Evolutionary conservation across 2,113 vertebrate genomes (phyloP).

Genomic region (Poecile atricapillus): DNA sequence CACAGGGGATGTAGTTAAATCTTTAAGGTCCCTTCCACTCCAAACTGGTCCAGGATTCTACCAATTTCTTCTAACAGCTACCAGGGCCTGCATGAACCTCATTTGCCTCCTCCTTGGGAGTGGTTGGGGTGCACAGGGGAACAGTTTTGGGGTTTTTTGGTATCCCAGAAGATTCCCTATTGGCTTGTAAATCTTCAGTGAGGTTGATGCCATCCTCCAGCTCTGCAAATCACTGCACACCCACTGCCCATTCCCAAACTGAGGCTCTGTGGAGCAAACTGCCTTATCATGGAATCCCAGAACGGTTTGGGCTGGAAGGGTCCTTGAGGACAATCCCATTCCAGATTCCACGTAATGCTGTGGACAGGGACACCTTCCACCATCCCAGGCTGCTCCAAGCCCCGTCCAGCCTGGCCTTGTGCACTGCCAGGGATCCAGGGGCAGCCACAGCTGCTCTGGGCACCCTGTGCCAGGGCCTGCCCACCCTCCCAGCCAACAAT

Average conservation of each 20-base stretch:
- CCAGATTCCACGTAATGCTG: too few relatives aligned
- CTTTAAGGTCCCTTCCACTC: not conserved
- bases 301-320: not conserved
- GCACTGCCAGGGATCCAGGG: not conserved
- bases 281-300: not conserved
- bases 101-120: not conserved
- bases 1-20: too few relatives aligned
- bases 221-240: not conserved
- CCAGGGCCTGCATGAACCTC: not conserved
- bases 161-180: not conserved
- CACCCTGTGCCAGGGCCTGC: not conserved
- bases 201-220: not conserved
- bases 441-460: not conserved
- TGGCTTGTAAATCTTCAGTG: not conserved
- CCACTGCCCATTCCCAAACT: not conserved
- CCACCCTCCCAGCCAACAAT: not conserved
- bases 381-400: not conserved
- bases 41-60: not conserved
- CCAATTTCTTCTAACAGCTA: not conserved
- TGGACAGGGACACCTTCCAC: not conserved
- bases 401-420: not conserved
- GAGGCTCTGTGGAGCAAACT: not conserved
- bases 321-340: fast-evolving
- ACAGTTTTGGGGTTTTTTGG: not conserved
- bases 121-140: fast-evolving